Evolutionary conservation across 2,888 invertebrate species (phyloP).

Genomic region (Tribolium freemani): DNA sequence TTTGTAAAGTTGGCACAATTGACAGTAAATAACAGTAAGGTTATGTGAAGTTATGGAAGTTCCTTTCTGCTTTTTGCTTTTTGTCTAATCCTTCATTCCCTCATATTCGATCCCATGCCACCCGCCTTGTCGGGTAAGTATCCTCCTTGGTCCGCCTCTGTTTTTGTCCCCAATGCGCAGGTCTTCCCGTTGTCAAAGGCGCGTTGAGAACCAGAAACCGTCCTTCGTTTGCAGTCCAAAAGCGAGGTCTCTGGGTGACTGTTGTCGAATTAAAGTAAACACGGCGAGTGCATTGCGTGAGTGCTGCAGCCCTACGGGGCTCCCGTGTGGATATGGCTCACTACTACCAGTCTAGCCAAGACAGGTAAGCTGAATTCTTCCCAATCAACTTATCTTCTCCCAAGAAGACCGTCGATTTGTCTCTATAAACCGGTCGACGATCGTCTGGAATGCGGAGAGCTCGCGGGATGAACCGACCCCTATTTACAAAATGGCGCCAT

Average conservation of each 20-base stretch:
- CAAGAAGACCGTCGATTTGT: not conserved
- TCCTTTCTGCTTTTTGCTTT: no score
- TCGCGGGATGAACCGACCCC: slow-evolving; percentile 38
- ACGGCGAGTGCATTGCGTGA: slow-evolving; percentile 59
- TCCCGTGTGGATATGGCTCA: slow-evolving; percentile 63
- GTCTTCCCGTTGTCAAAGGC: slow-evolving; percentile 21
- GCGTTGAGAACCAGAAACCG: slow-evolving; percentile 5
- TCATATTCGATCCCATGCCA: no score
- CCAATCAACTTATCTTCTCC: not conserved
- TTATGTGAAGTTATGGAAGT: no score
- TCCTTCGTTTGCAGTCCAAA: slow-evolving; percentile 25
- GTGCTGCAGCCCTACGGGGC: slow-evolving; percentile 60
- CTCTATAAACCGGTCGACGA: slow-evolving; percentile 37
- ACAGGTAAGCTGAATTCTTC: slow-evolving; percentile 56
- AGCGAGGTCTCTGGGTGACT: slow-evolving; percentile 7
- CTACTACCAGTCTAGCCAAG: slow-evolving; percentile 57
- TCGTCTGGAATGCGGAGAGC: slow-evolving; percentile 29
- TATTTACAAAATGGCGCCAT: slow-evolving; percentile 49
- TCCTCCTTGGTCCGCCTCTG: slow-evolving; percentile 13
- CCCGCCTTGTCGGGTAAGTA: no score
- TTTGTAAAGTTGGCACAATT: no score
- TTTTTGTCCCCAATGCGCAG: slow-evolving; percentile 9
- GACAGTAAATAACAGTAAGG: no score
- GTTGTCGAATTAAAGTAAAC: slow-evolving; percentile 46
- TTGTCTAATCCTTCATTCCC: no score